These are phyloP conservation scores for Colius striatus DNA, from an alignment of 2,113 vertebrate genomes.

Conservation along the genomic window DNA sequence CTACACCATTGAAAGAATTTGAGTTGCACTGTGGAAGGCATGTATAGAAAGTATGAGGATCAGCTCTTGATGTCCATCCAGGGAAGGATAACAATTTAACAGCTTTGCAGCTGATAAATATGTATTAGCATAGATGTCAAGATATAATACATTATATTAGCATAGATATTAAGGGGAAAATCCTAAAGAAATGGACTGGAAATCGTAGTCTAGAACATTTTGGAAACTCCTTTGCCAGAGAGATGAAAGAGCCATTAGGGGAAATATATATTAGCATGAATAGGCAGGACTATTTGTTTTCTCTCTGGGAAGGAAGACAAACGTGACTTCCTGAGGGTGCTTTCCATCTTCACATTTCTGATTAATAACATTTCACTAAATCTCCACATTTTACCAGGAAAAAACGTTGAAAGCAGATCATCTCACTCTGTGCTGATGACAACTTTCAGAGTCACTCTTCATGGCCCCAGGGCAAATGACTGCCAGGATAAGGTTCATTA, in stretches of 20 bases:
- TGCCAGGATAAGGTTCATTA: not conserved
- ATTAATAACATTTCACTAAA: not conserved
- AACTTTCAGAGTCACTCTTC: not conserved
- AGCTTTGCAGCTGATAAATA: not conserved
- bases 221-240: not conserved
- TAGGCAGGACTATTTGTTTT: not conserved
- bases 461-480: not conserved
- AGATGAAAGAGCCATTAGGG: not conserved
- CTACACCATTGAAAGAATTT: not conserved
- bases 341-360: not conserved
- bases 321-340: not conserved
- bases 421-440: not conserved
- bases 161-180: not conserved
- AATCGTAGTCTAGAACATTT: not conserved
- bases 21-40: not conserved
- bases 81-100: not conserved
- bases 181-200: not conserved
- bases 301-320: not conserved
- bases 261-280: not conserved
- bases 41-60: not conserved
- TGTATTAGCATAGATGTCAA: no score
- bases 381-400: not conserved
- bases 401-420: not conserved
- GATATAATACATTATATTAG: no score
- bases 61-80: not conserved